Percentiles rank a stretch among this genome's conserved stretches.
Evolutionary conservation across 2,888 invertebrate species (phyloP).

Genomic region (Heliconius charithonia): DNA sequence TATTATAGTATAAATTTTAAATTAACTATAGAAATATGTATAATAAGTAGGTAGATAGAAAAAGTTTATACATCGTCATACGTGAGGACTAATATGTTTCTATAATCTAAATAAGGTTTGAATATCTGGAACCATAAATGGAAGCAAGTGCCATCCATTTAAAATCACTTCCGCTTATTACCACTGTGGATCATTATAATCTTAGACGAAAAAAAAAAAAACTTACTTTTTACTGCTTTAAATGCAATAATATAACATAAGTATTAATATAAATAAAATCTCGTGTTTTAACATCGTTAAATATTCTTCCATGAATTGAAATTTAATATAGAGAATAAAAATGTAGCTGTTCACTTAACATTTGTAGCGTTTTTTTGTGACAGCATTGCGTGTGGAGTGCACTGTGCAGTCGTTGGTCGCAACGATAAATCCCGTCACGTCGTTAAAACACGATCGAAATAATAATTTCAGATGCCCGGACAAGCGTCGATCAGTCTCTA

Average conservation of each 20-base stretch:
- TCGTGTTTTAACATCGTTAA: neutral
- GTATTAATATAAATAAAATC: neutral
- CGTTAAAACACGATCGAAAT: conserved; percentile 61
- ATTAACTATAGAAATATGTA: no score
- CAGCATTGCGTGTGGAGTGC: conserved; percentile 69
- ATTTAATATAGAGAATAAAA: conserved; percentile 36
- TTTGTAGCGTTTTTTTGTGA: conserved; percentile 49
- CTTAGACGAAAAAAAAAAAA: neutral
- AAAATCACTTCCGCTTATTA: neutral
- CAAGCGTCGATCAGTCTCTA: conserved; percentile 47
- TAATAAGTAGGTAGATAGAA: neutral
- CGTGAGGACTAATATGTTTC: conserved; percentile 7
- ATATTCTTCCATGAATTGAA: conserved; percentile 25
- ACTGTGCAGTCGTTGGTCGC: conserved; percentile 63
- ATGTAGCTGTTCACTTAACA: conserved; percentile 20
- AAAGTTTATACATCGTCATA: conserved; percentile 1
- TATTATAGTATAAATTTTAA: no score
- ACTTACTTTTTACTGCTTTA: neutral
- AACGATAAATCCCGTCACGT: conserved; percentile 62
- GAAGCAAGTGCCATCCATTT: neutral
- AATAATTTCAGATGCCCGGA: conserved; percentile 55
- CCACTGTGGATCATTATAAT: no score
- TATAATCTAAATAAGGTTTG: no score
- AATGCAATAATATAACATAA: neutral
- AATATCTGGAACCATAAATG: neutral